phyloP scores from a whole-genome alignment of 2,888 invertebrate species.

The Volucella inflata region DNA sequence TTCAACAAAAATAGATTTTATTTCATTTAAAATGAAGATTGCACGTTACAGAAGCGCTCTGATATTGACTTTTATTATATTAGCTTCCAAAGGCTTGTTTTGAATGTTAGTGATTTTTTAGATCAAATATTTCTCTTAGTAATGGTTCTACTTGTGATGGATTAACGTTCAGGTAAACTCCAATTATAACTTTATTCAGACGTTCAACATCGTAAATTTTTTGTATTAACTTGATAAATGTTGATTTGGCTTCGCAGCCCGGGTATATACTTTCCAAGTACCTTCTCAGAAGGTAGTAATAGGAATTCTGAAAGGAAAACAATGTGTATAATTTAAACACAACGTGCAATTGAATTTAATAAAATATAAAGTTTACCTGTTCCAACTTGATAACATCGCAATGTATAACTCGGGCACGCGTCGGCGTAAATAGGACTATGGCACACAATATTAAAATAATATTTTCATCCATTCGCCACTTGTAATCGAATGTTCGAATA shows the following conservation, averaged over 20 bases:
- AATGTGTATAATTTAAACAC: background rate
- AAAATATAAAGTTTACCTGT: slow-evolving; percentile 86
- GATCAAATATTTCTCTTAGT: slow-evolving; percentile 96
- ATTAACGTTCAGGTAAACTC: slow-evolving; percentile 96
- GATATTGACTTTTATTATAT: slow-evolving; percentile 45
- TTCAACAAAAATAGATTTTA: slow-evolving; percentile 73
- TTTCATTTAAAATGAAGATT: slow-evolving; percentile 73
- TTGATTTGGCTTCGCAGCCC: slow-evolving; percentile 94
- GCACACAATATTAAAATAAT: slow-evolving; percentile 96
- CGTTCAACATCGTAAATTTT: slow-evolving; percentile 95
- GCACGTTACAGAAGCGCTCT: slow-evolving; percentile 74
- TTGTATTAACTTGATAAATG: slow-evolving; percentile 93
- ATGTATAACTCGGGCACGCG: slow-evolving; percentile 91
- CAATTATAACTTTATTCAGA: slow-evolving; percentile 95
- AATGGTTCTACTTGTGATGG: slow-evolving; percentile 95
- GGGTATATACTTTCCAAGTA: slow-evolving; percentile 93
- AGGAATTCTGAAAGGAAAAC: slow-evolving; percentile 88
- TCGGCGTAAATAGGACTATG: slow-evolving; percentile 94
- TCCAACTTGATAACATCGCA: slow-evolving; percentile 93
- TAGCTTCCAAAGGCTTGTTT: slow-evolving; percentile 36
- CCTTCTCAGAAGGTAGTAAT: slow-evolving; percentile 93
- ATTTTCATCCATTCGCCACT: slow-evolving; percentile 94
- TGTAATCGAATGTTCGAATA: slow-evolving; percentile 92
- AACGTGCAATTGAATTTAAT: background rate
- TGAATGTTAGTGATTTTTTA: slow-evolving; percentile 86